phyloP scores from a whole-genome alignment of 2,888 invertebrate species.

The Palloptera scutellata region DNA sequence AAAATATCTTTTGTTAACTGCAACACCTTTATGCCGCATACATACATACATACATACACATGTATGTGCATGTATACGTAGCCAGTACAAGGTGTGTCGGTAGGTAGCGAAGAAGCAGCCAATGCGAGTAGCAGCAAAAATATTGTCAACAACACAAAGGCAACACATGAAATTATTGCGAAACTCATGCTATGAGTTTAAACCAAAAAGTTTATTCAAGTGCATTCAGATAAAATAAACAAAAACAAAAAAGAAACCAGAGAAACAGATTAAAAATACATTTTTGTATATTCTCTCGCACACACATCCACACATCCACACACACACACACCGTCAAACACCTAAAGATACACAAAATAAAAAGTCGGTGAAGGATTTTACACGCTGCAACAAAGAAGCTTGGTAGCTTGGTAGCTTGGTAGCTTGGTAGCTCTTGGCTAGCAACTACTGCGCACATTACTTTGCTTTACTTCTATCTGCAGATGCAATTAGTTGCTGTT shows the following conservation, averaged over 20 bases:
- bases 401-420: too few species aligned
- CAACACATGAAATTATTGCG: slow-evolving; percentile 2
- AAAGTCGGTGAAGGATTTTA: not conserved
- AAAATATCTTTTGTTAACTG: not conserved
- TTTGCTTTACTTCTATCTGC: not conserved
- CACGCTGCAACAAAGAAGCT: too few species aligned
- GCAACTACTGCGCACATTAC: not conserved
- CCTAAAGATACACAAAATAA: too few species aligned
- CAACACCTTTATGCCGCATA: slow-evolving; percentile 6
- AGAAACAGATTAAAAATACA: slow-evolving; percentile 4
- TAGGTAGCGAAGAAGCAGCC: slow-evolving; percentile 10
- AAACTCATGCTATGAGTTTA: not conserved
- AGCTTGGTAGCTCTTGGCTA: too few species aligned
- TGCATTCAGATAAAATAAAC: slow-evolving; percentile 28
- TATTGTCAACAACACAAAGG: slow-evolving; percentile 10
- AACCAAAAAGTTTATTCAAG: slow-evolving; percentile 26
- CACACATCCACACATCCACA: not conserved
- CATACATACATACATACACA: slow-evolving; percentile 8
- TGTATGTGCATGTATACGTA: not conserved
- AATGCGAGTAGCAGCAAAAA: slow-evolving; percentile 6
- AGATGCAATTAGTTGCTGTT: not conserved
- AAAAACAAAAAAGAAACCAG: slow-evolving; percentile 19
- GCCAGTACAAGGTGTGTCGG: slow-evolving; percentile 3
- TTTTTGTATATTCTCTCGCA: not conserved
- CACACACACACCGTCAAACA: too few species aligned